A percentile compares a stretch with the other conserved stretches of the same genome.
These are phyloP conservation scores for Chelonia mydas DNA, from an alignment of 2,797 vertebrate species.

Conservation along the genomic window DNA sequence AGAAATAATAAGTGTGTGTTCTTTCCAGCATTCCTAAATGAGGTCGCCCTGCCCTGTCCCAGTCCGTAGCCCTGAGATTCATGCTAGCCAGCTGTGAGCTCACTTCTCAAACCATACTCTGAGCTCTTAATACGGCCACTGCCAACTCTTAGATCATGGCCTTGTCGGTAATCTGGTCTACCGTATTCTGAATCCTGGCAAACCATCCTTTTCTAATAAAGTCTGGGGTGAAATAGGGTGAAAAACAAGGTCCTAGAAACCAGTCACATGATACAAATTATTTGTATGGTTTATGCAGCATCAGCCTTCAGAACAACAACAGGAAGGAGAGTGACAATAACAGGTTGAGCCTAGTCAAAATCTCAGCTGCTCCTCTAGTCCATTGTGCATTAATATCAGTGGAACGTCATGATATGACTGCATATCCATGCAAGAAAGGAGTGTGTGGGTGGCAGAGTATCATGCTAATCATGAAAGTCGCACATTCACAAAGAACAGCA, in stretches of 20 bases:
- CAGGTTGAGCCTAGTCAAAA: background rate
- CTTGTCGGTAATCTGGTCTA: background rate
- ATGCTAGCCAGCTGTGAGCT: background rate
- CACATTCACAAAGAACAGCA: background rate
- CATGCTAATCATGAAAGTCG: background rate
- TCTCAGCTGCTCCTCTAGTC: background rate
- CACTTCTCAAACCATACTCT: background rate
- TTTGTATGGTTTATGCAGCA: background rate
- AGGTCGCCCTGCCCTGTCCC: background rate
- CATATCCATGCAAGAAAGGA: background rate
- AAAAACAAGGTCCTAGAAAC: background rate
- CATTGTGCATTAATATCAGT: background rate
- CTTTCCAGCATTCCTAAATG: background rate
- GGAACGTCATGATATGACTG: background rate
- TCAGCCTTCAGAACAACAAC: background rate
- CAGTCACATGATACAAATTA: background rate
- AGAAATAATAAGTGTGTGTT: background rate
- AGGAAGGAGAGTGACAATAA: background rate
- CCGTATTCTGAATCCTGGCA: background rate
- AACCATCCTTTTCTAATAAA: conserved; percentile 26
- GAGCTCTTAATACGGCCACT: background rate
- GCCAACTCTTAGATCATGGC: background rate
- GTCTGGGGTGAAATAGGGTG: conserved; percentile 7
- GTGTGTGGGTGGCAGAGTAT: background rate
- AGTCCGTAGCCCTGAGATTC: background rate